Evolutionary conservation across 2,888 invertebrate genomes (phyloP).

Genomic region (Sinodicranocentrus sp.): DNA sequence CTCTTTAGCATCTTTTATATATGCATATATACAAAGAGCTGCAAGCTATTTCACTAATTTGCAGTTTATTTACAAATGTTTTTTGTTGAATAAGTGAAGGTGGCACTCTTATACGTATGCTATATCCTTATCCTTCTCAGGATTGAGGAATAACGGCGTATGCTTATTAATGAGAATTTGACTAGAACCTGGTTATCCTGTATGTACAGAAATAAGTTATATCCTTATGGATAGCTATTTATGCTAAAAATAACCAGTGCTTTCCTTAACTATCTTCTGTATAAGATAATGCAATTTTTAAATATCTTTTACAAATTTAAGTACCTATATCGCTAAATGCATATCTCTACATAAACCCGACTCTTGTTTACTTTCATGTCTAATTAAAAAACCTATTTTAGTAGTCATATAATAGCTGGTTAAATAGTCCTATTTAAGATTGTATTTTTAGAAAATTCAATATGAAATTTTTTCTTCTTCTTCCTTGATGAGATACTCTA

Average conservation of each 20-base stretch:
- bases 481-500: too few relatives aligned
- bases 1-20: too few relatives aligned
- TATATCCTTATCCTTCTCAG: too few relatives aligned
- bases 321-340: neutral
- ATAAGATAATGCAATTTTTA: too few relatives aligned
- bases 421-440: too few relatives aligned
- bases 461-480: too few relatives aligned
- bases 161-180: slow-evolving; percentile 31
- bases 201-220: too few relatives aligned
- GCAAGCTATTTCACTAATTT: neutral
- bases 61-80: neutral
- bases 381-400: neutral
- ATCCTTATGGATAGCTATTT: too few relatives aligned
- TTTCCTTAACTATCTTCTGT: too few relatives aligned
- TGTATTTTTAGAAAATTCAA: too few relatives aligned
- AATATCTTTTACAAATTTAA: neutral
- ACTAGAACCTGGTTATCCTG: slow-evolving; percentile 19
- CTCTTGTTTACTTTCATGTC: neutral
- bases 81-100: slow-evolving; percentile 17
- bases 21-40: neutral
- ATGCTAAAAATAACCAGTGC: too few relatives aligned
- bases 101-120: slow-evolving; percentile 4
- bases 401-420: too few relatives aligned
- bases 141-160: slow-evolving; percentile 8
- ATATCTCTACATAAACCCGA: slow-evolving; percentile 1